Conservation (phyloP, 2,888 invertebrate genomes). For the Mactromeris polynyma region DNA sequence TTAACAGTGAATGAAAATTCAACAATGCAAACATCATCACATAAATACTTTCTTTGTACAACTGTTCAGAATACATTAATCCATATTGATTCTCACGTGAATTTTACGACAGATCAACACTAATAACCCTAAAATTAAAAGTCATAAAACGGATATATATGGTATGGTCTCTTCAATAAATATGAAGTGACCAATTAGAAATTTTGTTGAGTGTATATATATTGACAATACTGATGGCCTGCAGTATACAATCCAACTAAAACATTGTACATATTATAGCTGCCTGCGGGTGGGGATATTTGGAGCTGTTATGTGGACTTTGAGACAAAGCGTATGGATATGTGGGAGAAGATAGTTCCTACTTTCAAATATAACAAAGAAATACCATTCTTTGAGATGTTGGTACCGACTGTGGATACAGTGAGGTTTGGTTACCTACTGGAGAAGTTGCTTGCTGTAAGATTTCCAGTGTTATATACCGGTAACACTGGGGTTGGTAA, state of each 20-base stretch:
- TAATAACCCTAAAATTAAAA: too few species aligned
- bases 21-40: too few species aligned
- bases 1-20: too few species aligned
- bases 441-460: slow-evolving; percentile 91
- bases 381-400: slow-evolving; percentile 94
- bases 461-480: slow-evolving; percentile 94
- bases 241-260: too few species aligned
- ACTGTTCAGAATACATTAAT: too few species aligned
- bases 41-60: too few species aligned
- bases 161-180: too few species aligned
- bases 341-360: slow-evolving; percentile 94
- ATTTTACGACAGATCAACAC: too few species aligned
- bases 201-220: too few species aligned
- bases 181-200: too few species aligned
- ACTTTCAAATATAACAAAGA: slow-evolving; percentile 91
- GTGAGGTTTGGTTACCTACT: slow-evolving; percentile 94
- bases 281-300: slow-evolving; percentile 91
- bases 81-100: too few species aligned
- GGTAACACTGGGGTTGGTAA: slow-evolving; percentile 97
- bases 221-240: not conserved
- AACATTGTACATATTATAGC: slow-evolving; percentile 87
- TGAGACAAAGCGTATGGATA: slow-evolving; percentile 91
- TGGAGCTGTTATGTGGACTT: slow-evolving; percentile 94
- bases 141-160: too few species aligned
- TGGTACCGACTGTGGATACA: slow-evolving; percentile 96